A percentile compares a stretch with the other conserved stretches of the same genome.
Conservation (phyloP, 2,888 invertebrate genomes). For the Lutraria lutraria region DNA sequence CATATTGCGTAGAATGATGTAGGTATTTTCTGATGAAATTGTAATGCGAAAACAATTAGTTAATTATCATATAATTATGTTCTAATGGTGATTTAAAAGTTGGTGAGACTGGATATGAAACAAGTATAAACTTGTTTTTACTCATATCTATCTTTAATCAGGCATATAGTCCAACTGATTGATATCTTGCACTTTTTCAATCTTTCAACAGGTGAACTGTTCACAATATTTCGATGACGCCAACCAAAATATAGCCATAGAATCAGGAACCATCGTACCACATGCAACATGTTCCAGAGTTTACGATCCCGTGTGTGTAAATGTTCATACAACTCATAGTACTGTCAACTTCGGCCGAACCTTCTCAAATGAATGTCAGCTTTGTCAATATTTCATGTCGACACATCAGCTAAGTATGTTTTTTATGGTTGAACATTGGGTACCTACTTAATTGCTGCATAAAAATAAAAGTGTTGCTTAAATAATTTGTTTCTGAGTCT, state of each 20-base stretch:
- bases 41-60: background rate
- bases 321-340: background rate
- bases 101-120: too few relatives aligned
- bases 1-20: too few relatives aligned
- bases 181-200: background rate
- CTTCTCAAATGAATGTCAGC: background rate
- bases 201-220: constrained; percentile 16
- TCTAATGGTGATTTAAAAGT: background rate
- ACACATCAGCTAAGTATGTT: background rate
- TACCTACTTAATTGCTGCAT: too few relatives aligned
- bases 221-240: background rate
- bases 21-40: background rate
- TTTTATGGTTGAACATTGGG: background rate
- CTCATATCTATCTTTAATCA: background rate
- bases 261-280: constrained; percentile 23
- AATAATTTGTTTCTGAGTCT: background rate
- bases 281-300: background rate
- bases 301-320: background rate
- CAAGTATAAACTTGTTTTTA: too few relatives aligned
- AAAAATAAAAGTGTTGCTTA: too few relatives aligned
- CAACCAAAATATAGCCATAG: background rate
- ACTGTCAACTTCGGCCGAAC: background rate
- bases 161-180: background rate
- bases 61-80: background rate
- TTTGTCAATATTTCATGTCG: background rate